Evolutionary conservation across 2,888 invertebrate genomes (phyloP).

Genomic region (Penaeus monodon): DNA sequence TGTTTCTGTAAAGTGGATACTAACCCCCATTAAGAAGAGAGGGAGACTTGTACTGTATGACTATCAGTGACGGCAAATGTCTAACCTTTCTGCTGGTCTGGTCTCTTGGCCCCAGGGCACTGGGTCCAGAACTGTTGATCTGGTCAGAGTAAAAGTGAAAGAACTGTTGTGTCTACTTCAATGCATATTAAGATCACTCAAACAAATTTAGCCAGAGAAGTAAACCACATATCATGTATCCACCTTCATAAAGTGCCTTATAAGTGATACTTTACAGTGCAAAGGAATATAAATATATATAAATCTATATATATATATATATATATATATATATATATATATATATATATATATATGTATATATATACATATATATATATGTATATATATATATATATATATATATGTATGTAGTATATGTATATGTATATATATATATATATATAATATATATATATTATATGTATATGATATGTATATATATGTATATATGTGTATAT

Average conservation of each 20-base stretch:
- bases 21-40: too few relatives aligned
- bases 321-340: slow-evolving; percentile 34
- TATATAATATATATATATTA: too few relatives aligned
- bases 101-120: slow-evolving; percentile 23
- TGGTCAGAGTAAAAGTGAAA: slow-evolving; percentile 31
- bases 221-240: too few relatives aligned
- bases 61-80: background rate
- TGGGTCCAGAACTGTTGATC: slow-evolving; percentile 25
- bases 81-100: slow-evolving; percentile 29
- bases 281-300: slow-evolving; percentile 57
- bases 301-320: background rate
- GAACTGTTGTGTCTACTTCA: slow-evolving; percentile 12
- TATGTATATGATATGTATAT: too few relatives aligned
- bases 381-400: background rate
- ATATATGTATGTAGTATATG: too few relatives aligned
- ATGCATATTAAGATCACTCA: background rate
- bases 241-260: background rate
- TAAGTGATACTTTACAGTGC: slow-evolving; percentile 48
- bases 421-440: too few relatives aligned
- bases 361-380: slow-evolving; percentile 18
- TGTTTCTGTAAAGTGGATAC: too few relatives aligned
- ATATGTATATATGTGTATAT: too few relatives aligned
- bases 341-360: slow-evolving; percentile 15
- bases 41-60: too few relatives aligned
- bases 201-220: too few relatives aligned